A percentile compares a stretch with the other conserved stretches of the same genome.
These are phyloP conservation scores for Tanypteryx hageni DNA, from an alignment of 2,888 invertebrate genomes.

Conservation along the genomic window DNA sequence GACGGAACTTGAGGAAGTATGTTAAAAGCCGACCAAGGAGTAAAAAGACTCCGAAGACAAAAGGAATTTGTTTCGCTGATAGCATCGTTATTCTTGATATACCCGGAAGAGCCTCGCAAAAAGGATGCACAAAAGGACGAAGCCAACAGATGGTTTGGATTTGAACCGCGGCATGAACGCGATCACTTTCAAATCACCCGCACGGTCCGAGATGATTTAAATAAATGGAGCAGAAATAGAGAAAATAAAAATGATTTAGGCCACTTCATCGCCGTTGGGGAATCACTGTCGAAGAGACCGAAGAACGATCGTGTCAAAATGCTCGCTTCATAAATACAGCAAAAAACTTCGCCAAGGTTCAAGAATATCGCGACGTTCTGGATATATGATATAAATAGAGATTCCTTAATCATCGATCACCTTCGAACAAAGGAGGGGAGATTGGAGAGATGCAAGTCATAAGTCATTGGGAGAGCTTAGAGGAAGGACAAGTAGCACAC, in stretches of 20 bases:
- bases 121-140: not conserved
- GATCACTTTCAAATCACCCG: not conserved
- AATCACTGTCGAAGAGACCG: too few species aligned
- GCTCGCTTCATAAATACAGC: too few species aligned
- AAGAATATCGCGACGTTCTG: too few species aligned
- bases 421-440: too few species aligned
- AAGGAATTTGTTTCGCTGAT: not conserved
- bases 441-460: too few species aligned
- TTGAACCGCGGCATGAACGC: not conserved
- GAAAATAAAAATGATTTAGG: not conserved
- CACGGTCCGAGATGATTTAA: not conserved
- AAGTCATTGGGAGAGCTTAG: too few species aligned
- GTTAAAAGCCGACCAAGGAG: not conserved
- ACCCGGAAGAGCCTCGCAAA: not conserved
- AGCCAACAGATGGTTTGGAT: not conserved
- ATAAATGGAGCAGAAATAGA: slow-evolving; percentile 11
- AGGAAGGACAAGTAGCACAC: too few species aligned
- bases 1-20: not conserved
- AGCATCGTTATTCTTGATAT: not conserved
- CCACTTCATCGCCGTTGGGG: not conserved
- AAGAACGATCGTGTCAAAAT: too few species aligned
- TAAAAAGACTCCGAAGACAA: not conserved
- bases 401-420: too few species aligned
- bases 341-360: too few species aligned
- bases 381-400: too few species aligned